Evolutionary conservation across 1,140 invertebrate genomes (phyloP), one percentile per base, ranked within the genome.

Genomic region (Rhagoletis zephyria): DNA sequence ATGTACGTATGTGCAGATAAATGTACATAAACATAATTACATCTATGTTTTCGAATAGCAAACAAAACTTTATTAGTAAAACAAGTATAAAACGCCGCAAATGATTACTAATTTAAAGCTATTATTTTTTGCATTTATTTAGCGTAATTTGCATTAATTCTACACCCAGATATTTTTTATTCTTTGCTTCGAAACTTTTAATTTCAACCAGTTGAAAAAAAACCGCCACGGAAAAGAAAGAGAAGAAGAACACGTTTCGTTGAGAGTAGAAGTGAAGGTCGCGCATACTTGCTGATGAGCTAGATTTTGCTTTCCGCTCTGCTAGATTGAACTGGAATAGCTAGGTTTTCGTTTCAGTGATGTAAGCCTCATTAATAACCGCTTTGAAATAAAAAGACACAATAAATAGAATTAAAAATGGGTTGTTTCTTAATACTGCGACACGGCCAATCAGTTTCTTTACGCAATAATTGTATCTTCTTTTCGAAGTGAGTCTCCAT

Each of bases 181-280:
- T 19, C 48, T 4, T 74, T n/a, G 30, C 16, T 14, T 63, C 61
- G 16, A 63, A 14, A 63, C 61, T 63, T 63, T 63, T 63, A 63
- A n/a, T 81, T 81, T 59, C 16, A 67, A 30, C 48, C 12, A 56
- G 45, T 30, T 56, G 74, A 45, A 9, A 7, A 81, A 56, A 30
- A 30, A 30, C 30, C 74, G 19, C 5, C 74, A 81, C 19, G 10
- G 10, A 19, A 56, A 30, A 51, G 48, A 81, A 56, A 56, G 48
- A 81, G 48, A 19, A 81, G 42, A 12, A 51, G 48, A 81, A 81
- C 74, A 56, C 48, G 74, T 81, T 81, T 45, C 67, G 45, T 4
- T 42, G 67, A 42, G 67, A 74, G 67, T 45, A 74, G 67, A 74
- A 74, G 42, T 74, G 67, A 74, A 74, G 67, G 67, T 45, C 67